A percentile compares a stretch with the other conserved stretches of the same genome.
phyloP scores from a whole-genome alignment of 2,888 invertebrate genomes.

The Aporophyla lueneburgensis region DNA sequence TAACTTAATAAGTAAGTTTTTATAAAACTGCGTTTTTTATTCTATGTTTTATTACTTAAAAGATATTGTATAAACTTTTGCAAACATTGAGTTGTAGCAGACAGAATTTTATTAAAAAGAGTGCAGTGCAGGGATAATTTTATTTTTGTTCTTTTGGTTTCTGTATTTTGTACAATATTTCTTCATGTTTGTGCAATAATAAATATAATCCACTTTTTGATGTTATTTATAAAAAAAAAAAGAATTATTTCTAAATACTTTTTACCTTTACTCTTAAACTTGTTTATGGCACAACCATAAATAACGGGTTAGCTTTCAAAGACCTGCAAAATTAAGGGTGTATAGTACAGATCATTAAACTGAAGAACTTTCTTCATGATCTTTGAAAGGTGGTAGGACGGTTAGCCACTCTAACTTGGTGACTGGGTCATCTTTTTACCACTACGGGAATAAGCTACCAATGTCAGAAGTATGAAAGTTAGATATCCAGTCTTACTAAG shows the following conservation, averaged over 20 bases:
- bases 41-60: neutral
- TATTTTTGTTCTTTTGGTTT: neutral
- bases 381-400: too few relatives aligned
- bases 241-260: neutral
- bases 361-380: too few relatives aligned
- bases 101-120: neutral
- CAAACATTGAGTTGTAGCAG: neutral
- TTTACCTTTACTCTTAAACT: neutral
- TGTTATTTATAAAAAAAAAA: too few relatives aligned
- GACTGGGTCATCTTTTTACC: neutral
- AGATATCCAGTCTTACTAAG: neutral
- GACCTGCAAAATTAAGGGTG: too few relatives aligned
- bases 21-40: conserved; percentile 8
- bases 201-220: neutral
- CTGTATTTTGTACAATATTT: too few relatives aligned
- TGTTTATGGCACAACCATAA: neutral
- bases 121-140: neutral
- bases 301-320: too few relatives aligned
- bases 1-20: conserved; percentile 16
- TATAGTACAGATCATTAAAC: too few relatives aligned
- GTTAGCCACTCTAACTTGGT: neutral
- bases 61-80: neutral
- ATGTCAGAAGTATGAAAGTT: neutral
- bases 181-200: too few relatives aligned
- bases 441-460: neutral